Conservation (phyloP, 2,113 vertebrate species). For the Nycticryphes semicollaris region DNA sequence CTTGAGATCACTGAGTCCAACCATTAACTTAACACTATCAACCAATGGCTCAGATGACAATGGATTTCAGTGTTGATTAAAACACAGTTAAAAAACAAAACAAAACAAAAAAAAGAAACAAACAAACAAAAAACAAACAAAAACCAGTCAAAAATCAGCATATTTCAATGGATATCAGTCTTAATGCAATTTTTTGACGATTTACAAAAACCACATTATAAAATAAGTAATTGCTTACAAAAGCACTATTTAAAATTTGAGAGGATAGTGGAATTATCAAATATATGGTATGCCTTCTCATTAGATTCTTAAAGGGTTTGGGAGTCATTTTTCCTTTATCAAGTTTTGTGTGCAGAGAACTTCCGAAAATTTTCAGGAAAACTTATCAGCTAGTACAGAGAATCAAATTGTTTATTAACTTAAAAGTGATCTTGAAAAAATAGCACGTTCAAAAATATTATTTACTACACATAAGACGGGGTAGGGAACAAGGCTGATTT, state of each 20-base stretch:
- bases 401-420: background rate
- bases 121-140: too few species aligned
- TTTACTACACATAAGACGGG: background rate
- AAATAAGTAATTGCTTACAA: background rate
- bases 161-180: background rate
- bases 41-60: background rate
- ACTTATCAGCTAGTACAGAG: background rate
- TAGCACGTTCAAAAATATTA: background rate
- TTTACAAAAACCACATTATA: background rate
- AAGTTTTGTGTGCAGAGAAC: background rate
- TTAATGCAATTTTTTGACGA: background rate
- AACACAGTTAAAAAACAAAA: background rate
- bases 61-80: background rate
- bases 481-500: background rate
- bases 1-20: background rate
- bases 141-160: background rate
- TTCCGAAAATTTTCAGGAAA: background rate
- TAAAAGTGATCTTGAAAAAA: background rate
- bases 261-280: background rate
- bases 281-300: background rate
- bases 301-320: rapidly evolving
- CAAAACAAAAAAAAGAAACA: too few species aligned
- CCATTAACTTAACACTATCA: rapidly evolving
- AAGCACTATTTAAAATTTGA: background rate
- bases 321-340: background rate